A percentile compares a stretch with the other conserved stretches of the same genome.
phyloP scores from a whole-genome alignment of 1,140 invertebrate species.

The Holotrichia oblita region DNA sequence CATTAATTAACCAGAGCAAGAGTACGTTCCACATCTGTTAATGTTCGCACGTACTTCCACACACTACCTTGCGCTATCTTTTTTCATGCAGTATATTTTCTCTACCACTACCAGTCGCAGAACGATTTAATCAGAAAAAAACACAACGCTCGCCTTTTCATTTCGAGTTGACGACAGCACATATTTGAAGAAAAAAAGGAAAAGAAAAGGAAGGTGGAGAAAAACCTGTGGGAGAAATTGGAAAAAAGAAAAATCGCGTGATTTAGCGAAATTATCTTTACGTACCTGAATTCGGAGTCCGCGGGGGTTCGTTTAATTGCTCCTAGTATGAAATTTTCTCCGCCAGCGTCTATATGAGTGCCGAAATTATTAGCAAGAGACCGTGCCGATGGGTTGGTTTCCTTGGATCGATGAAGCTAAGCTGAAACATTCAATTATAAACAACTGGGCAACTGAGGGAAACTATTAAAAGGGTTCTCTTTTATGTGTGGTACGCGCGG shows the following conservation, averaged over 20 bases:
- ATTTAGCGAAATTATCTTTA: neutral
- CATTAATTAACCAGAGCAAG: neutral
- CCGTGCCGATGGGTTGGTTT: neutral
- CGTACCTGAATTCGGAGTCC: neutral
- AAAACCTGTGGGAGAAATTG: neutral
- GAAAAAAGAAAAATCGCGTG: neutral
- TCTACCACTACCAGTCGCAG: neutral
- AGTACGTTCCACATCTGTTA: neutral
- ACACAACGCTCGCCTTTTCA: neutral
- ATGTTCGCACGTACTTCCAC: neutral
- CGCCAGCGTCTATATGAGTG: neutral
- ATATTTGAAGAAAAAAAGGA: neutral
- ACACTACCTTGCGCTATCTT: neutral
- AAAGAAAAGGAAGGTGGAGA: neutral
- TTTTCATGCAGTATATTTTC: neutral
- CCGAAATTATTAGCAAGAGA: neutral
- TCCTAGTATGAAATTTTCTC: neutral
- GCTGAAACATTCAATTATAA: slow-evolving; percentile 17
- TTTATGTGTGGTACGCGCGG: slow-evolving; percentile 1
- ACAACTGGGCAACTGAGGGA: neutral
- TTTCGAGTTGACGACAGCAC: neutral
- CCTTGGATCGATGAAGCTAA: neutral
- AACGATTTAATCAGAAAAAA: neutral
- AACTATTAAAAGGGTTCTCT: slow-evolving; percentile 9
- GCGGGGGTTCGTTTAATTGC: neutral